A percentile compares a stretch with the other conserved stretches of the same genome.
These are phyloP conservation scores for Pseudomyrmex flavicornis DNA, from an alignment of 1,140 invertebrate species.

Conservation along the genomic window DNA sequence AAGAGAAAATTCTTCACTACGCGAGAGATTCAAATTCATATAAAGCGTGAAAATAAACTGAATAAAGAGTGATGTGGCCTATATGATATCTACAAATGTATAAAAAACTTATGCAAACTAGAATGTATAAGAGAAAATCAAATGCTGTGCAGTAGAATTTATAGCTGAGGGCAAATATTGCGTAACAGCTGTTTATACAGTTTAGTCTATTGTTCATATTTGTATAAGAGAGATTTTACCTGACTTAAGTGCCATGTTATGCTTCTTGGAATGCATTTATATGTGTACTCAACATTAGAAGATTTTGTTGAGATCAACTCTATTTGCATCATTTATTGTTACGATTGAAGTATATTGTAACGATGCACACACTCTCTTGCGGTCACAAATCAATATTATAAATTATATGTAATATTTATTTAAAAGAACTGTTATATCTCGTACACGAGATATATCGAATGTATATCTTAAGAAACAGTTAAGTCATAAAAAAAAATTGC, in stretches of 20 bases:
- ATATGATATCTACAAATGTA: conserved; percentile 56
- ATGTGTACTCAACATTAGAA: neutral
- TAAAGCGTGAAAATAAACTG: conserved; percentile 26
- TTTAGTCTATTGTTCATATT: conserved; percentile 66
- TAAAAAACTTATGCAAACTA: conserved; percentile 40
- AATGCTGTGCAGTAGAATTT: conserved; percentile 46
- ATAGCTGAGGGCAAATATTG: conserved; percentile 43
- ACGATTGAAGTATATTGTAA: conserved; percentile 21
- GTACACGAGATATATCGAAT: conserved; percentile 15
- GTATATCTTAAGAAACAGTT: conserved; percentile 39
- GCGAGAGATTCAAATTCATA: conserved; percentile 20
- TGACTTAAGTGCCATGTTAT: conserved; percentile 72
- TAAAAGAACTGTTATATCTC: conserved; percentile 30
- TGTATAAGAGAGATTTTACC: conserved; percentile 65
- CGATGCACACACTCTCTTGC: neutral
- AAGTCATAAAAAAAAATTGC: conserved; percentile 31
- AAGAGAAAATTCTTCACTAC: neutral
- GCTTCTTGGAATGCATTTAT: conserved; percentile 53
- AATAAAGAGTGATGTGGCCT: conserved; percentile 52
- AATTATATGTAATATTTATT: conserved; percentile 54
- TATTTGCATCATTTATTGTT: conserved; percentile 37
- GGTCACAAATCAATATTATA: conserved; percentile 45
- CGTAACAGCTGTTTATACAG: conserved; percentile 52
- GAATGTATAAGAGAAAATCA: conserved; percentile 55
- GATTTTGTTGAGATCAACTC: conserved; percentile 34